These are phyloP conservation scores for Ambastaia sidthimunki DNA, from an alignment of 2,797 vertebrate species.

Conservation along the genomic window DNA sequence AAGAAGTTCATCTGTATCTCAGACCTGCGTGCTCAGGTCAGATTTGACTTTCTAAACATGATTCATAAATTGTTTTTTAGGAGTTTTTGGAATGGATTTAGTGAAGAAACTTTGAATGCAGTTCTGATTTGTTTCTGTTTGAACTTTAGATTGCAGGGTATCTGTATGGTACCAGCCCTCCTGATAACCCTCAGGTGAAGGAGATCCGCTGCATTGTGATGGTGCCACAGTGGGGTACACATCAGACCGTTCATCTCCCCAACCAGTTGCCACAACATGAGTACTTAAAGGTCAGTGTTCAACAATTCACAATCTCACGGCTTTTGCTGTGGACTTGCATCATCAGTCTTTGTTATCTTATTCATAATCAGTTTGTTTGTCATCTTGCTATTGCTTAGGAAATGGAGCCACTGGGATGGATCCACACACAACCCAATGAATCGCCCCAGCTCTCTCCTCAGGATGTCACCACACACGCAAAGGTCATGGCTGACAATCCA, in stretches of 20 bases:
- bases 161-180: constrained; percentile 96
- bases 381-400: constrained; percentile 76
- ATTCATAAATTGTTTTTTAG: no score
- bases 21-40: constrained; percentile 91
- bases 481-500: constrained; percentile 98
- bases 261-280: constrained; percentile 96
- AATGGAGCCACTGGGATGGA: constrained; percentile 99
- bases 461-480: constrained; percentile 97
- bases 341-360: no score
- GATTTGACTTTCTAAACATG: no score
- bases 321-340: no score
- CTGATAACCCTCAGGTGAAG: constrained; percentile 98
- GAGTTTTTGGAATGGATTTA: no score
- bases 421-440: constrained; percentile 98
- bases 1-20: constrained; percentile 99
- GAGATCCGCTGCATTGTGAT: constrained; percentile 99
- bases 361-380: no score
- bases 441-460: constrained; percentile 97
- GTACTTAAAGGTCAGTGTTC: constrained; percentile 89
- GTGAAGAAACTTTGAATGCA: no score
- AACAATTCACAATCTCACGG: no score
- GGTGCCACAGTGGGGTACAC: constrained; percentile 99
- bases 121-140: neutral
- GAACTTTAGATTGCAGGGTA: constrained; percentile 91
- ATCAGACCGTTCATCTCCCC: constrained; percentile 97